These are phyloP conservation scores for Xestia xanthographa DNA, from an alignment of 2,888 invertebrate species.

Conservation along the genomic window DNA sequence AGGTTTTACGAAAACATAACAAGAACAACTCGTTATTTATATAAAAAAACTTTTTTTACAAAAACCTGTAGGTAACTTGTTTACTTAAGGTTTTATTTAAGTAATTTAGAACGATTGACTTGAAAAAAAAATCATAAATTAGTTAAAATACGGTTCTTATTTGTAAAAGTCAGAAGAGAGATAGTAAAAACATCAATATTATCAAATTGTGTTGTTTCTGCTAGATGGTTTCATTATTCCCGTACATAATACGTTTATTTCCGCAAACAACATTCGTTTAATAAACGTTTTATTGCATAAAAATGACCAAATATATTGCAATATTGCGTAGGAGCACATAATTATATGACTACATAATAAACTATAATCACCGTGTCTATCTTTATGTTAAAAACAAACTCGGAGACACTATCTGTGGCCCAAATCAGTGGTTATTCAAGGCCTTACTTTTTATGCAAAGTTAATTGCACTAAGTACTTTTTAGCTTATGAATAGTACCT, in stretches of 20 bases:
- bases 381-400: conserved; percentile 36
- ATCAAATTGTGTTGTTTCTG: too few species aligned
- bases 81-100: background rate
- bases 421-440: conserved; percentile 43
- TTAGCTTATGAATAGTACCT: background rate
- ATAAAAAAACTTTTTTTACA: background rate
- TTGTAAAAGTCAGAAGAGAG: background rate
- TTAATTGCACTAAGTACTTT: background rate
- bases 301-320: background rate
- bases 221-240: background rate
- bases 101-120: background rate
- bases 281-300: background rate
- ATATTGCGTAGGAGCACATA: background rate
- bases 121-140: background rate
- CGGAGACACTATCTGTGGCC: conserved; percentile 49
- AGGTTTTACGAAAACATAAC: conserved; percentile 14
- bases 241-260: background rate
- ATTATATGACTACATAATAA: conserved; percentile 22
- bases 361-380: conserved; percentile 51
- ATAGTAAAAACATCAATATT: background rate
- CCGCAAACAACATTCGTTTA: background rate
- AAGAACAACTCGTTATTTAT: conserved; percentile 1
- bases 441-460: conserved; percentile 23
- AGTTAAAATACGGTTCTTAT: background rate
- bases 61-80: background rate